A percentile compares a stretch with the other conserved stretches of the same genome.
Conservation (phyloP, 2,888 invertebrate species). For the Frankliniella fusca region DNA sequence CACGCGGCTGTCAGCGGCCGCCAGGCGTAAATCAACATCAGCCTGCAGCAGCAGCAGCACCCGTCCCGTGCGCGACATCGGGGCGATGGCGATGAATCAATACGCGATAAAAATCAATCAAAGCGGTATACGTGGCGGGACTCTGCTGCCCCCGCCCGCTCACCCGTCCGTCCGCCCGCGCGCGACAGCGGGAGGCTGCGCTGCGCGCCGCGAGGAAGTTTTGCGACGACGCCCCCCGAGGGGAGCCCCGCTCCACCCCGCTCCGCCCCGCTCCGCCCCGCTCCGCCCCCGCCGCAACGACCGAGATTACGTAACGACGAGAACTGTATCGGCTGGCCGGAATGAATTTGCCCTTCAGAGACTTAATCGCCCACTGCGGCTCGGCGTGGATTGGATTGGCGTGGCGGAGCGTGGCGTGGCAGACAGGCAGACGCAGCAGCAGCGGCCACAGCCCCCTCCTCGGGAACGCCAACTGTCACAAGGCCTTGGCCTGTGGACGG, state of each 20-base stretch:
- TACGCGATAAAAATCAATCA: slow-evolving; percentile 17
- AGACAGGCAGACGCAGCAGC: neutral
- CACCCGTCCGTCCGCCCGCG: too few species aligned
- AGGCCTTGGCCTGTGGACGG: neutral
- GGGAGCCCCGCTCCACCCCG: too few species aligned
- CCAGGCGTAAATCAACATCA: slow-evolving; percentile 8
- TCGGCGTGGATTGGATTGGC: neutral
- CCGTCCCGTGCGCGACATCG: neutral
- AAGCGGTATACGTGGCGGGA: neutral
- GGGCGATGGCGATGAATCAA: neutral
- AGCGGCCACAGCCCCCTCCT: neutral
- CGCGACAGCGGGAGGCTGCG: neutral
- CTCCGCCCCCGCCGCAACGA: neutral
- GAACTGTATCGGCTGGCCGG: slow-evolving; percentile 15
- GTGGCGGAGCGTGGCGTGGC: neutral
- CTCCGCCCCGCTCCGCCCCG: too few species aligned
- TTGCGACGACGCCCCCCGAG: too few species aligned
- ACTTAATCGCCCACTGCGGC: slow-evolving; percentile 15
- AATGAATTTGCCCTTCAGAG: slow-evolving; percentile 22
- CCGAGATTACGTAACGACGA: slow-evolving; percentile 3
- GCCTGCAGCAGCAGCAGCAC: neutral
- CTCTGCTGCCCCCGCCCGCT: neutral
- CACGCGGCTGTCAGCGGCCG: slow-evolving; percentile 11
- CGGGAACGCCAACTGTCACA: neutral
- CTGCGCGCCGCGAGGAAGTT: too few species aligned